Conservation (phyloP, 1,140 invertebrate species). For the Panagrolaimus sp. region DNA sequence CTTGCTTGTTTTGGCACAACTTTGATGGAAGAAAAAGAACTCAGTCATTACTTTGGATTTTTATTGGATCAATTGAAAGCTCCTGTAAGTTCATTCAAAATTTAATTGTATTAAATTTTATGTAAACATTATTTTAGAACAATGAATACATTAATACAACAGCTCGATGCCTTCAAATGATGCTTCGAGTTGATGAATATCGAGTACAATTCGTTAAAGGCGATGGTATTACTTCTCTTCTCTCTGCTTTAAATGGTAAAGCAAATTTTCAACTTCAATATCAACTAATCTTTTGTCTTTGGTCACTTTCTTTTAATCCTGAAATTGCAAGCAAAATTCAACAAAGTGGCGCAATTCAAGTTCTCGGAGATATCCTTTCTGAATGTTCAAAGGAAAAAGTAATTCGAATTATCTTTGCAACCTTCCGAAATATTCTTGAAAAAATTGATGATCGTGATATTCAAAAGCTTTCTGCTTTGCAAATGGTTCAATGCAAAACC, state of each 20-base stretch:
- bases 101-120: slow-evolving; percentile 23
- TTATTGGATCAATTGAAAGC: slow-evolving; percentile 87
- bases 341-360: slow-evolving; percentile 87
- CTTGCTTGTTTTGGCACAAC: slow-evolving; percentile 89
- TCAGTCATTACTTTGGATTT: slow-evolving; percentile 94
- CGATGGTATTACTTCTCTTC: slow-evolving; percentile 81
- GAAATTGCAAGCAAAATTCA: slow-evolving; percentile 69
- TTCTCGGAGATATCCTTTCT: slow-evolving; percentile 92
- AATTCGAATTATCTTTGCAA: slow-evolving; percentile 90
- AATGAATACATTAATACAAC: slow-evolving; percentile 98
- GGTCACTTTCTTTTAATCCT: slow-evolving; percentile 95
- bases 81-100: slow-evolving; percentile 67
- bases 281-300: slow-evolving; percentile 94
- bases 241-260: slow-evolving; percentile 72
- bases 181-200: slow-evolving; percentile 93
- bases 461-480: slow-evolving; percentile 89
- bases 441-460: slow-evolving; percentile 85
- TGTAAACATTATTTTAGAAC: slow-evolving; percentile 69
- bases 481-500: slow-evolving; percentile 96
- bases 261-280: slow-evolving; percentile 99
- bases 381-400: slow-evolving; percentile 97
- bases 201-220: slow-evolving; percentile 87
- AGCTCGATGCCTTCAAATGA: slow-evolving; percentile 96
- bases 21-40: slow-evolving; percentile 87
- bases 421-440: slow-evolving; percentile 94